These are phyloP conservation scores for Notodonta dromedarius DNA, from an alignment of 2,888 invertebrate species.

Conservation along the genomic window DNA sequence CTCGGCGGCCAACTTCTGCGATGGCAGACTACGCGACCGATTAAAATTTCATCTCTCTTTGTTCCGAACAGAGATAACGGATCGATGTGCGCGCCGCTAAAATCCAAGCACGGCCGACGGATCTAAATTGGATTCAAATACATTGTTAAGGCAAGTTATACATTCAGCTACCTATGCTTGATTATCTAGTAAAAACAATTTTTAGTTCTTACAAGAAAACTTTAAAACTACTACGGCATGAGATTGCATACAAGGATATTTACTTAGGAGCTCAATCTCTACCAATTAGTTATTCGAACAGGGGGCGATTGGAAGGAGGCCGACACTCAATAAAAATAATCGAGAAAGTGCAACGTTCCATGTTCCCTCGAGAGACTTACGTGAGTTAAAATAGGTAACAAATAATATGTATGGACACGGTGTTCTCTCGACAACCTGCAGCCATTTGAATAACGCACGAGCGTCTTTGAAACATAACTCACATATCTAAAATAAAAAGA, in stretches of 20 bases:
- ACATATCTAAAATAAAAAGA: slow-evolving; percentile 68
- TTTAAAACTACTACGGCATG: no score
- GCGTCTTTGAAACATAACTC: slow-evolving; percentile 66
- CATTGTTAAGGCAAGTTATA: slow-evolving; percentile 22
- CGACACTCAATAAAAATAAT: slow-evolving; percentile 53
- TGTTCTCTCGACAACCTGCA: slow-evolving; percentile 39
- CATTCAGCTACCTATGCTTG: no score
- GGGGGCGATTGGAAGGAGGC: slow-evolving; percentile 46
- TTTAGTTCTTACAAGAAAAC: no score
- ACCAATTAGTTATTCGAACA: slow-evolving; percentile 59
- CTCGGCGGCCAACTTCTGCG: slow-evolving; percentile 64
- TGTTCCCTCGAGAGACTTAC: slow-evolving; percentile 46
- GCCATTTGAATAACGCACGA: slow-evolving; percentile 58
- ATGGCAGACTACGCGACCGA: slow-evolving; percentile 73
- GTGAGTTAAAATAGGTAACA: slow-evolving; percentile 50
- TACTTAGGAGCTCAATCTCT: slow-evolving; percentile 47
- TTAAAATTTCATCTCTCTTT: slow-evolving; percentile 82
- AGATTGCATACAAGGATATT: slow-evolving; percentile 40
- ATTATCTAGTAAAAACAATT: no score
- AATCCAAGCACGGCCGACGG: slow-evolving; percentile 57
- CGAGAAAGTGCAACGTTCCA: slow-evolving; percentile 45
- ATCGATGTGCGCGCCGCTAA: slow-evolving; percentile 71
- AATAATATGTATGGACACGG: slow-evolving; percentile 39
- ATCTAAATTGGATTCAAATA: slow-evolving; percentile 70
- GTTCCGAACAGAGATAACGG: slow-evolving; percentile 71